phyloP scores from a whole-genome alignment of 2,888 invertebrate species.

The Galeruca laticollis region DNA sequence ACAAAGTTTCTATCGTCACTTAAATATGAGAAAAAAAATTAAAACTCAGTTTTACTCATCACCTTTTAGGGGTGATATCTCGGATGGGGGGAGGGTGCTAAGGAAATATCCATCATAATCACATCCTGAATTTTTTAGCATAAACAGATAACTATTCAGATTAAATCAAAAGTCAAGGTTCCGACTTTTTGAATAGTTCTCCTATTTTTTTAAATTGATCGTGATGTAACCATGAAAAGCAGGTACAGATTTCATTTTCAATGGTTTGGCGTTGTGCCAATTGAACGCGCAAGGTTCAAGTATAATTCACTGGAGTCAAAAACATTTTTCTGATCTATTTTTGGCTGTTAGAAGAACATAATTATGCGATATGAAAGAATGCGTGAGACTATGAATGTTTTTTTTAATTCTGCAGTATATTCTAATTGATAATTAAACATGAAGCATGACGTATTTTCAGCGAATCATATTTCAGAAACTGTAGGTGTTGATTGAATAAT shows the following conservation, averaged over 20 bases:
- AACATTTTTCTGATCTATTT: conserved; percentile 14
- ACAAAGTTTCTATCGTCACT: too few relatives aligned
- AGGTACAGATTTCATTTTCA: conserved; percentile 38
- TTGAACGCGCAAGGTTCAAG: conserved; percentile 26
- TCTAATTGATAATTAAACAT: not conserved
- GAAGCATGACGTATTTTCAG: too few relatives aligned
- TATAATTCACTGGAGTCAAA: conserved; percentile 26
- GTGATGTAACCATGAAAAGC: conserved; percentile 32
- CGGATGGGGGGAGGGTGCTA: too few relatives aligned
- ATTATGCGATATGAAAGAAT: conserved; percentile 17
- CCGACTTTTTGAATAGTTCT: conserved; percentile 26
- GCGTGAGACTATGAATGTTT: not conserved
- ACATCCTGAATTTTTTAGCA: too few relatives aligned
- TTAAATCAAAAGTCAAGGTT: not conserved
- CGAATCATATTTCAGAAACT: too few relatives aligned
- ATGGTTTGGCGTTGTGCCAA: conserved; percentile 33
- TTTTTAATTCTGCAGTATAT: not conserved
- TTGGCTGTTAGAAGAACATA: conserved; percentile 4
- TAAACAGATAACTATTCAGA: not conserved
- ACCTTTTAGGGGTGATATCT: too few relatives aligned
- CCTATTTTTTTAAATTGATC: conserved; percentile 21
- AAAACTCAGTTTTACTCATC: too few relatives aligned
- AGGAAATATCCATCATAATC: too few relatives aligned
- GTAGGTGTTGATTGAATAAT: too few relatives aligned
- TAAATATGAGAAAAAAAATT: too few relatives aligned